Base-by-base conservation (phyloP, 2,113 vertebrate genomes). In the Chloroceryle aenea region DNA sequence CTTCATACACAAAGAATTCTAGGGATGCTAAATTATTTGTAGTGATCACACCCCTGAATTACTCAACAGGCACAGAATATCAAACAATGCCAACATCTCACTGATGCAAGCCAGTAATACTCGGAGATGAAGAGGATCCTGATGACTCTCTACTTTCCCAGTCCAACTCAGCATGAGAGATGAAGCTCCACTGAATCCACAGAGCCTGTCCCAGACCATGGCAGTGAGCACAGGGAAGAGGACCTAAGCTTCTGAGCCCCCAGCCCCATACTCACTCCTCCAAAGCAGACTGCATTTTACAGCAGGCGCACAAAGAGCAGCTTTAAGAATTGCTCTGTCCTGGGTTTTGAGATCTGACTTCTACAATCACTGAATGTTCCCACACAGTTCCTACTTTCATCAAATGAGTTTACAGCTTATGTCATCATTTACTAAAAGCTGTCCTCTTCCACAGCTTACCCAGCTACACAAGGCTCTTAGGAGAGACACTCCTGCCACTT, bases 101-200 rank as follows among this genome's bases (percentile, higher is more conserved):
- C 5, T 6, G 38, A 6, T 5, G 22, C 64, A 55, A 64, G 18
- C 69, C 69, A 34, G 76, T 16, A 22, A 27, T 0, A 0, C 73
- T n/a, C 64, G 4, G 4, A 20, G 69, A 53, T 42, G 47, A 50
- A 56, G 62, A 55, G 42, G n/a, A 78, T 2, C 75, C 42, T 11
- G 15, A n/a, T 47, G 61, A 10, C 7, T 14, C 8, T 10, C 58
- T 27, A 4, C 75, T 26, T 48, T 26, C 55, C 47, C 62, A 55
- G 69, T 16, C 52, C n/a, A 34, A 4, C 20, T 43, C 10, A 8
- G 45, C 23, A 6, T 0, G 2, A 79, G 68, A 53, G 23, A 10
- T 6, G 30, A 29, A 74, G 52, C 25, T 8, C 2, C 14, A 8
- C 13, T 3, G 27, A 66, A 27, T 14, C 14, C 61, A 36, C 69